Base-by-base conservation (phyloP, 2,797 vertebrate genomes). In the Gymnocypris eckloni region DNA sequence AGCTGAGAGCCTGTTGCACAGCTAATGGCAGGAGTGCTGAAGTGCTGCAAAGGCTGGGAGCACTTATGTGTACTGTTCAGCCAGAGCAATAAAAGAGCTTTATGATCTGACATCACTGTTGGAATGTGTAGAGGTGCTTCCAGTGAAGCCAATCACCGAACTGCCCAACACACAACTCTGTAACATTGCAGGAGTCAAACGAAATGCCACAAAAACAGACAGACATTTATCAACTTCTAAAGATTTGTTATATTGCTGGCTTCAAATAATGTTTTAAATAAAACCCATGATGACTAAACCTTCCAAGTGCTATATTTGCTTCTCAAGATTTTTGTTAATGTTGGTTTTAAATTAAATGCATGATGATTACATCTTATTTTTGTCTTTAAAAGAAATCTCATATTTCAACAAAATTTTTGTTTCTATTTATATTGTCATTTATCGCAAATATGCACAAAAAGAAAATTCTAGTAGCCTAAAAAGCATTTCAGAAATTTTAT, bases 61-160 rank as follows among this genome's bases (percentile, higher is more conserved):
- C 87, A 83, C 90, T 91, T 81, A 77, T 87, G 67, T 86, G 83
- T 83, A 72, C 86, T 86, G 86, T 88, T 90, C 89, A 88, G 90
- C 90, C 90, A 87, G 75, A 61, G 81, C 82, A 92, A 84, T 93
- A 90, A 92, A 92, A 90, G 48, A 0, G 39, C 90, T 93, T 91
- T 92, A 92, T 7, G 81, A 90, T 86, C 91, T 92, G 88, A 92
- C 91, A 91, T 93, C 91, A 92, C 92, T 89, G 91, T 92, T 91
- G 90, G 91, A 92, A 86, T 83, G 87, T 88, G 90, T 39, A 73
- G 50, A 85, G 86, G 61, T 84, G 86, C 76, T 81, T 73, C 54
- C 45, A 56, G 85, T 81, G 67, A 90, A 85, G 69, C 83, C 85
- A 79, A 84, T 79, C 81, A 82, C 81, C 85, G 39, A 81, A 87